phyloP scores from a whole-genome alignment of 2,888 invertebrate genomes.

The Cosmorhoe ocellata region DNA sequence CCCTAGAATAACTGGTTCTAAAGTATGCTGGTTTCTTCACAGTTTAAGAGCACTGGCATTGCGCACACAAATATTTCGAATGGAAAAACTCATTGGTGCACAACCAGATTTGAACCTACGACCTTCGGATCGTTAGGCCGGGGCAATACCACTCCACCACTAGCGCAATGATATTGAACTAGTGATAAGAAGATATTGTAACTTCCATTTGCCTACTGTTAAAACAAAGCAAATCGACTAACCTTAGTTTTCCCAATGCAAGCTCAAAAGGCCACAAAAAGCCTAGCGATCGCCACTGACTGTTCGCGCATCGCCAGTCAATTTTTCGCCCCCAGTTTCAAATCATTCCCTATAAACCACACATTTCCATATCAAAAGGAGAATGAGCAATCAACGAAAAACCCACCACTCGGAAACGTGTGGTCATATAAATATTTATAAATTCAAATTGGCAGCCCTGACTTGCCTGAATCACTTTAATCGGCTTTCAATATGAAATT shows the following conservation, averaged over 20 bases:
- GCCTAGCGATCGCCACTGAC: not conserved
- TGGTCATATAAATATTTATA: constrained; percentile 49
- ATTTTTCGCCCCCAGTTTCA: constrained; percentile 16
- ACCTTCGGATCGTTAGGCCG: no score
- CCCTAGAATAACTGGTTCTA: no score
- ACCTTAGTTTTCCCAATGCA: not conserved
- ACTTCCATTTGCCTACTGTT: no score
- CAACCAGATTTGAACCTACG: no score
- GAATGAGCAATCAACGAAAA: constrained; percentile 38
- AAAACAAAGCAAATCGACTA: not conserved
- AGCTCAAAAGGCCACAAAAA: constrained; percentile 4
- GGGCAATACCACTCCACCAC: no score
- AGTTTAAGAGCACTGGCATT: no score
- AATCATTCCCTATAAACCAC: constrained; percentile 30
- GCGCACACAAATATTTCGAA: no score
- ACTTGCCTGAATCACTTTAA: constrained; percentile 17
- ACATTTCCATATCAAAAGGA: constrained; percentile 37
- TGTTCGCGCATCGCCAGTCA: constrained; percentile 2
- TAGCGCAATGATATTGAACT: no score
- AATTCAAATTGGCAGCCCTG: constrained; percentile 45
- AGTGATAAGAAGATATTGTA: no score
- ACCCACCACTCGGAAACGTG: constrained; percentile 35
- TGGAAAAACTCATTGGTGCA: no score
- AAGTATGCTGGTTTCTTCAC: no score
- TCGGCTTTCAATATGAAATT: constrained; percentile 6